A percentile compares a stretch with the other conserved stretches of the same genome.
Conservation (phyloP, 1,140 invertebrate genomes). For the Trichomalopsis sarcophagae region DNA sequence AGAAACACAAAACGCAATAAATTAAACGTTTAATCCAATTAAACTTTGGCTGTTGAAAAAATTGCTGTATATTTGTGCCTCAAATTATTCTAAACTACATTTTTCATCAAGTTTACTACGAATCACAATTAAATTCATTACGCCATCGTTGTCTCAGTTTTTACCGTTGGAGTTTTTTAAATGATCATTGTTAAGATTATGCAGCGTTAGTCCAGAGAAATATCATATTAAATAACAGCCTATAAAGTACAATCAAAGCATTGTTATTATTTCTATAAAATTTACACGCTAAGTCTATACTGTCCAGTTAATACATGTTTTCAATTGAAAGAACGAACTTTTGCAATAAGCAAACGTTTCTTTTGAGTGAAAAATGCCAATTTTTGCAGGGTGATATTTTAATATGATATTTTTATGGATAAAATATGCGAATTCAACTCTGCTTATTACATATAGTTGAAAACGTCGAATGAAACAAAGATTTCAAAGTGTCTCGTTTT, state of each 20-base stretch:
- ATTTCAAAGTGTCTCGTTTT: not conserved
- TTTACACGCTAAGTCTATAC: not conserved
- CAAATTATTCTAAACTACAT: not conserved
- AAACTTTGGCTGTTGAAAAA: constrained; percentile 1
- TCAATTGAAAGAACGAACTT: not conserved
- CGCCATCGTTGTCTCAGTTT: too few relatives aligned
- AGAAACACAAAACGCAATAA: not conserved
- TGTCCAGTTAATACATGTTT: not conserved
- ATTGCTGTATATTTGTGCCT: not conserved
- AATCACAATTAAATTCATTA: not conserved
- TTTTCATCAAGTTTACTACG: not conserved
- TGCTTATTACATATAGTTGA: not conserved
- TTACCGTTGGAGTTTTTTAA: too few relatives aligned
- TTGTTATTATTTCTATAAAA: not conserved
- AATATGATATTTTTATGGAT: not conserved
- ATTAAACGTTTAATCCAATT: not conserved
- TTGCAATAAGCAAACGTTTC: too few relatives aligned
- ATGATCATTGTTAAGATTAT: not conserved
- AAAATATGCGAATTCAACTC: not conserved
- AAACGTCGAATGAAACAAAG: not conserved
- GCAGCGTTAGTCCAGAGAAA: not conserved
- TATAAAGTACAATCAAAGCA: not conserved
- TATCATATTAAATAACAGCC: constrained; percentile 2
- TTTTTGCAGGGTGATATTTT: not conserved
- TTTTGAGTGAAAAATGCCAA: not conserved